Evolutionary conservation across 2,113 vertebrate species (phyloP).

Genomic region (Engystomops pustulosus): DNA sequence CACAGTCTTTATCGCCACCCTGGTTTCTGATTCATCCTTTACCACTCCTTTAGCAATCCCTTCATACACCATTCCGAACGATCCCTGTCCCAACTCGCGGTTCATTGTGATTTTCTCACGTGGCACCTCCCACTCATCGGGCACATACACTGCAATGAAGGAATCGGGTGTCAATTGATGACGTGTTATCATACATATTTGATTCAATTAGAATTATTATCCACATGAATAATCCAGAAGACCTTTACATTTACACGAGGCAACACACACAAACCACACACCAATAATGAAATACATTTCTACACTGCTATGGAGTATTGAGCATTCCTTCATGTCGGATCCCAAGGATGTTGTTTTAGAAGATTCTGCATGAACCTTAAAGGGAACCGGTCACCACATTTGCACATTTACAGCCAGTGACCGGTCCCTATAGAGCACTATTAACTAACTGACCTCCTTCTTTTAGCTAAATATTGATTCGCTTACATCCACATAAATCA

Average conservation of each 20-base stretch:
- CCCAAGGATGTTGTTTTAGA: too few relatives aligned
- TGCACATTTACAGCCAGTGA: too few relatives aligned
- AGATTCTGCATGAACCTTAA: too few relatives aligned
- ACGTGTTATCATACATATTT: neutral
- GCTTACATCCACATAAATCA: too few relatives aligned
- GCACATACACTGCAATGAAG: conserved; percentile 85
- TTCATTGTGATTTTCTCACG: conserved; percentile 97
- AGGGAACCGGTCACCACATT: too few relatives aligned
- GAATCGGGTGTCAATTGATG: neutral
- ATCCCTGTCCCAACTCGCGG: conserved; percentile 93
- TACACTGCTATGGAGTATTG: too few relatives aligned
- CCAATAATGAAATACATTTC: too few relatives aligned
- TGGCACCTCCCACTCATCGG: conserved; percentile 97
- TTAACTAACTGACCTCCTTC: too few relatives aligned
- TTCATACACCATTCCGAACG: conserved; percentile 98
- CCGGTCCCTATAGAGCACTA: too few relatives aligned
- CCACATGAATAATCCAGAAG: neutral
- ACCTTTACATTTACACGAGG: neutral
- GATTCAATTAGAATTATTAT: neutral
- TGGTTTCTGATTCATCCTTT: conserved; percentile 92
- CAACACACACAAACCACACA: too few relatives aligned
- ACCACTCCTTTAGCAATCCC: conserved; percentile 94
- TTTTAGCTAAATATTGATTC: too few relatives aligned
- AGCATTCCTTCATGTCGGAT: too few relatives aligned
- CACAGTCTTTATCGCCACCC: conserved; percentile 97